Percentiles rank a stretch among this genome's conserved stretches.
Conservation (phyloP, 2,797 vertebrate species). For the Euphonia xanthogaster region DNA sequence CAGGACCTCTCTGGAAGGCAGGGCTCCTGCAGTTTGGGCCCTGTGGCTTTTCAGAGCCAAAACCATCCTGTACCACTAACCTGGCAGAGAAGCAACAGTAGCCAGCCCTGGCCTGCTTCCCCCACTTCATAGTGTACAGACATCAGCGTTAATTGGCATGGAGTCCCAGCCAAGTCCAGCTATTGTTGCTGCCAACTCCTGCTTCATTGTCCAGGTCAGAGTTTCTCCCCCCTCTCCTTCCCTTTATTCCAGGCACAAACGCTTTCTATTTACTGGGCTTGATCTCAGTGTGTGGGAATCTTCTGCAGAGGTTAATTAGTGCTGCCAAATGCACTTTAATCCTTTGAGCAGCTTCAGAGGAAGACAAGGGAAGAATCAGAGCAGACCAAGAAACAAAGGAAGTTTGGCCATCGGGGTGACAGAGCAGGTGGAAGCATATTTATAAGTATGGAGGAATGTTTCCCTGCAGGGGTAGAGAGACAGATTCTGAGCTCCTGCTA, state of each 20-base stretch:
- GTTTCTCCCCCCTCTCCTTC: neutral
- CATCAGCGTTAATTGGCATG: conserved; percentile 12
- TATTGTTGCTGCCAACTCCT: conserved; percentile 39
- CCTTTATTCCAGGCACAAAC: conserved; percentile 11
- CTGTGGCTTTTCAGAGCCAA: neutral
- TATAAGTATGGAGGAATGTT: neutral
- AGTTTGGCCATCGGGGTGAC: neutral
- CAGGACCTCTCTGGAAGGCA: neutral
- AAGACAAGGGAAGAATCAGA: neutral
- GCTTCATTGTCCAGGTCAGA: conserved; percentile 5
- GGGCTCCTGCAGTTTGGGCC: neutral
- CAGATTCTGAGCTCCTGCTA: neutral
- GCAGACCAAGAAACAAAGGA: neutral
- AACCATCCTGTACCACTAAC: neutral
- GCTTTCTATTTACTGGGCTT: neutral
- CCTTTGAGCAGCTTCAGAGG: neutral
- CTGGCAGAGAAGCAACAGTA: neutral
- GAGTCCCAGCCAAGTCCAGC: neutral
- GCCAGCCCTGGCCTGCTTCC: neutral
- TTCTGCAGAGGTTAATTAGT: conserved; percentile 54
- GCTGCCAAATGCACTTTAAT: conserved; percentile 30
- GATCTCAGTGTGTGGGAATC: conserved; percentile 58
- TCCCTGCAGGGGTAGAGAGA: fast-evolving
- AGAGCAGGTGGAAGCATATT: neutral
- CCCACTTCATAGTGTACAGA: neutral